Evolutionary conservation across 2,113 vertebrate species (phyloP).

Genomic region (Dissostichus mawsoni): DNA sequence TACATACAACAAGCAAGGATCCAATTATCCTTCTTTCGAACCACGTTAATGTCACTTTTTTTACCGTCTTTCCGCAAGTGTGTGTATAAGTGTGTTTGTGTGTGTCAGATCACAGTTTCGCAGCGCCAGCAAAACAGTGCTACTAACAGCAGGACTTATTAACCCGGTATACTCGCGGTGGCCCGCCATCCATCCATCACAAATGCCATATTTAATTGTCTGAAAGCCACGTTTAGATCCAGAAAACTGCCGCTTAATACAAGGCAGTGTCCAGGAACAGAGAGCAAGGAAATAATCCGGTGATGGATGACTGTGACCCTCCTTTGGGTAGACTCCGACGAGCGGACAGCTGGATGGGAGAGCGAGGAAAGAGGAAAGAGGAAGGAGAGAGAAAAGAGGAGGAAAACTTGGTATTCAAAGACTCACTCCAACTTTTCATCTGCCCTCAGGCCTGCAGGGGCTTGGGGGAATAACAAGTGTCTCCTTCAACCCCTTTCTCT

Average conservation of each 20-base stretch:
- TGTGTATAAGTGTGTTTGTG: conserved; percentile 2
- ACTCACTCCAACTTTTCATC: conserved; percentile 73
- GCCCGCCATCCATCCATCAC: conserved; percentile 87
- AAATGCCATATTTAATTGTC: conserved; percentile 85
- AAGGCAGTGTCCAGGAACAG: conserved; percentile 84
- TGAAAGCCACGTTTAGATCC: conserved; percentile 86
- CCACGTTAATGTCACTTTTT: neutral
- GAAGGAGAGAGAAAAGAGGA: conserved; percentile 25
- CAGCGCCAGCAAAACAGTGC: conserved; percentile 56
- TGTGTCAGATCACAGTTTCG: conserved; percentile 12
- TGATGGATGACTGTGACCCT: conserved; percentile 91
- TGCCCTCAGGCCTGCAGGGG: conserved; percentile 67
- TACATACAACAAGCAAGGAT: neutral
- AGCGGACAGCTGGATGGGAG: conserved; percentile 69
- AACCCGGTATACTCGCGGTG: conserved; percentile 36
- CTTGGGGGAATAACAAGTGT: conserved; percentile 79
- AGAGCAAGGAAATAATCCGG: conserved; percentile 79
- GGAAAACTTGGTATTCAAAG: conserved; percentile 70
- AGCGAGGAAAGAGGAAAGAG: conserved; percentile 42
- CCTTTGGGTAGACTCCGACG: conserved; percentile 79
- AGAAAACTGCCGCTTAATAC: conserved; percentile 86
- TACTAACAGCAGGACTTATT: conserved; percentile 68
- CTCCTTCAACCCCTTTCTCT: conserved; percentile 74
- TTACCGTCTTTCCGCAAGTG: neutral
- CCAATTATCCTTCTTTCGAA: neutral